These are phyloP conservation scores for Rissa tridactyla DNA, from an alignment of 2,113 vertebrate genomes.

Conservation along the genomic window DNA sequence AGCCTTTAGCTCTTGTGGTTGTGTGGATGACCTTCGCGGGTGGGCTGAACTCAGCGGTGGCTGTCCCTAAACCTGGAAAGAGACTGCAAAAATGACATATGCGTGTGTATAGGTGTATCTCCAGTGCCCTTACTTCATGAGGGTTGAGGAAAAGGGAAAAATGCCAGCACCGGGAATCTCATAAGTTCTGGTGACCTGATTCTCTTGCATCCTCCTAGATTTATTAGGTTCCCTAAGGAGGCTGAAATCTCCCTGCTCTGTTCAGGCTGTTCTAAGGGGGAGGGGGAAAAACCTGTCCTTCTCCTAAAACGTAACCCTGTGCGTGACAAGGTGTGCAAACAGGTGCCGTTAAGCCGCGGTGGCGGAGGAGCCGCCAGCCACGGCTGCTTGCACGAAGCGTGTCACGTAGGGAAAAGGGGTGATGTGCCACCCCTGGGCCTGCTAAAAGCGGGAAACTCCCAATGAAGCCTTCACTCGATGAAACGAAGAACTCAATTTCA, in stretches of 20 bases:
- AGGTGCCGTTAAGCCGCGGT: background rate
- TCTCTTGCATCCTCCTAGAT: background rate
- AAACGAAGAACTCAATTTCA: background rate
- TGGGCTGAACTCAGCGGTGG: background rate
- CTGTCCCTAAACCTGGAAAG: background rate
- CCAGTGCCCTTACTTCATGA: background rate
- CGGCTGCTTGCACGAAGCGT: background rate
- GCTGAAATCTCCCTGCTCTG: background rate
- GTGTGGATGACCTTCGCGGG: background rate
- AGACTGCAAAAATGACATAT: background rate
- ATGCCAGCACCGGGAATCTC: background rate
- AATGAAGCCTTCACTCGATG: background rate
- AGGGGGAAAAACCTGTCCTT: background rate
- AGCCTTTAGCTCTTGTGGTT: background rate
- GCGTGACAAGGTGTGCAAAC: background rate
- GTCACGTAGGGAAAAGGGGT: background rate
- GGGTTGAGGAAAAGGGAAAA: background rate
- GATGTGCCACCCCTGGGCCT: background rate
- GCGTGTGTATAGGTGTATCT: accelerated
- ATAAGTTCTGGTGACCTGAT: background rate
- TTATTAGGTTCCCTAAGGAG: background rate
- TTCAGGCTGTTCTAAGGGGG: background rate
- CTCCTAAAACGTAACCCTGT: background rate
- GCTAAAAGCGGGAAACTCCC: background rate
- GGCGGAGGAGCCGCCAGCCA: background rate